A percentile compares a stretch with the other conserved stretches of the same genome.
These are phyloP conservation scores for Oophaga pumilio DNA, from an alignment of 2,113 vertebrate genomes.

Conservation along the genomic window DNA sequence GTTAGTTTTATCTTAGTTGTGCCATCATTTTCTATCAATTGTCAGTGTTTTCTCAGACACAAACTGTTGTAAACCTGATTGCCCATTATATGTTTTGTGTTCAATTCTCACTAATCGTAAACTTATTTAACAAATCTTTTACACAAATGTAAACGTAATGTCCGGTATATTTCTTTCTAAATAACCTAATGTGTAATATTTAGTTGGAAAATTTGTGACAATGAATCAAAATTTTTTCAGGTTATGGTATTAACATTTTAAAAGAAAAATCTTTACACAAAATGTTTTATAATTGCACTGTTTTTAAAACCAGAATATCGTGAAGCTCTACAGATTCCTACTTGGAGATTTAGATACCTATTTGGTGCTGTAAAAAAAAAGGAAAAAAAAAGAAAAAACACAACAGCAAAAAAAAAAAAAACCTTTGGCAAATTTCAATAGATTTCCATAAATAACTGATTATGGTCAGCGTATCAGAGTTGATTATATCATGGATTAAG, in stretches of 20 bases:
- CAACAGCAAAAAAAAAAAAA: constrained; percentile 51
- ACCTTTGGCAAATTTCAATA: neutral
- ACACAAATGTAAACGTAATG: constrained; percentile 77
- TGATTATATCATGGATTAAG: constrained; percentile 68
- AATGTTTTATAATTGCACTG: constrained; percentile 74
- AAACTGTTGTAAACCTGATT: constrained; percentile 64
- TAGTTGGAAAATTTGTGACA: constrained; percentile 70
- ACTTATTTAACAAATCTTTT: constrained; percentile 74
- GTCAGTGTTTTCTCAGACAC: constrained; percentile 72
- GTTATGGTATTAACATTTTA: constrained; percentile 72
- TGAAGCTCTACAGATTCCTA: constrained; percentile 61
- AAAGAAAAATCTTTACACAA: constrained; percentile 70
- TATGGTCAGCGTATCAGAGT: constrained; percentile 63
- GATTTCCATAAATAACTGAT: neutral
- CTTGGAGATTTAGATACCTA: constrained; percentile 45
- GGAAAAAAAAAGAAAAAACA: constrained; percentile 62
- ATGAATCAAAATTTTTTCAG: constrained; percentile 62
- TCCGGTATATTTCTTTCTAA: constrained; percentile 76
- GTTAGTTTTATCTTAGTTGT: constrained; percentile 71
- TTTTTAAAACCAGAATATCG: constrained; percentile 71
- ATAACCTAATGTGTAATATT: constrained; percentile 78
- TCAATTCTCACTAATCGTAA: constrained; percentile 69
- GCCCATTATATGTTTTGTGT: constrained; percentile 69
- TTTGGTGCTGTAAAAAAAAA: constrained; percentile 56
- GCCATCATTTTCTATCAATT: constrained; percentile 72